These are phyloP conservation scores for Galerucella calmariensis DNA, from an alignment of 2,888 invertebrate species.

Conservation along the genomic window DNA sequence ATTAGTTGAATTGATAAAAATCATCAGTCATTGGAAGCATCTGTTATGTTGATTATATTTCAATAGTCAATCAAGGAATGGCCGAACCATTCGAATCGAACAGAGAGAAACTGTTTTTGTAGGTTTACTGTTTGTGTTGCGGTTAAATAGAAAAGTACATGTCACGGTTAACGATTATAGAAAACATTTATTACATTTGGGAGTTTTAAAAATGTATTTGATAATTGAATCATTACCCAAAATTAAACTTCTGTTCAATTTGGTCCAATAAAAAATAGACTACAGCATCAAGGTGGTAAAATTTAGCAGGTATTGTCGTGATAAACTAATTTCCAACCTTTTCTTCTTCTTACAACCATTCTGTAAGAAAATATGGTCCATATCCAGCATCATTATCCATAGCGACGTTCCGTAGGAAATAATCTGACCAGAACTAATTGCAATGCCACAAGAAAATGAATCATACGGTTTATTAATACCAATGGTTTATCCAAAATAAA, in stretches of 20 bases:
- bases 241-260: too few species aligned
- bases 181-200: too few species aligned
- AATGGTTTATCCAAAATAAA: slow-evolving; percentile 33
- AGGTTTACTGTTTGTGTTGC: slow-evolving; percentile 21
- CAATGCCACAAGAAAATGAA: slow-evolving; percentile 30
- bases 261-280: too few species aligned
- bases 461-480: slow-evolving; percentile 39
- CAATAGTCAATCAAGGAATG: slow-evolving; percentile 57
- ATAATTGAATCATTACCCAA: too few species aligned
- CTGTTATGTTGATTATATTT: slow-evolving; percentile 57
- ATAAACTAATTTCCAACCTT: too few species aligned
- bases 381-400: neutral
- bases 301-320: too few species aligned
- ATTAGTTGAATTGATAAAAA: slow-evolving; percentile 62
- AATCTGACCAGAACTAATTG: slow-evolving; percentile 37
- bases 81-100: slow-evolving; percentile 38
- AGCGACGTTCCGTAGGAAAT: neutral
- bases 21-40: slow-evolving; percentile 62
- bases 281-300: too few species aligned
- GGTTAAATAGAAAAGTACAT: slow-evolving; percentile 38
- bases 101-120: slow-evolving; percentile 31
- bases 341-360: too few species aligned
- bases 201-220: too few species aligned
- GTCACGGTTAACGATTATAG: slow-evolving; percentile 30
- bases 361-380: too few species aligned